Conservation (phyloP, 2,797 vertebrate genomes). For the Pantherophis alleghaniensis region DNA sequence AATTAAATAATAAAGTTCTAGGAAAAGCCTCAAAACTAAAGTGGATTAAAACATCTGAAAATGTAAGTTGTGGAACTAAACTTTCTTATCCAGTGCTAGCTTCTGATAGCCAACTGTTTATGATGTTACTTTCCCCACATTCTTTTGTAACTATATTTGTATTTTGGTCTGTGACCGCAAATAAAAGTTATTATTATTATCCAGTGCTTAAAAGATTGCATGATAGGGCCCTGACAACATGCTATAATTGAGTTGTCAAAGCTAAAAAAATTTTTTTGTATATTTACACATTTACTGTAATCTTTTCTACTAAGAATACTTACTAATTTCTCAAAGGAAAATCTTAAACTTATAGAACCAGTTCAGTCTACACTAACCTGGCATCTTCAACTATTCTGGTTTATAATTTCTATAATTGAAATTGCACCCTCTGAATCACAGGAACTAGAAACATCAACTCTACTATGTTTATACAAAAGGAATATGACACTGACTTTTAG, state of each 20-base stretch:
- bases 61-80: background rate
- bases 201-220: background rate
- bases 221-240: background rate
- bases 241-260: background rate
- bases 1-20: background rate
- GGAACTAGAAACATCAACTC: background rate
- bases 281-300: background rate
- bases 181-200: background rate
- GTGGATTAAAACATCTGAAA: background rate
- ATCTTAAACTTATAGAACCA: background rate
- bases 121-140: too few relatives aligned
- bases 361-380: background rate
- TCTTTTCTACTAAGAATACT: background rate
- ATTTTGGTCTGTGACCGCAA: too few relatives aligned
- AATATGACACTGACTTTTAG: background rate
- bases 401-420: background rate
- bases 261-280: background rate
- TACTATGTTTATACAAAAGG: background rate
- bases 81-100: background rate
- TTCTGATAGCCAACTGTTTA: too few relatives aligned
- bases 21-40: background rate
- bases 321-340: background rate
- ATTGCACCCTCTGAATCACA: background rate
- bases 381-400: background rate
- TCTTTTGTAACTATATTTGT: too few relatives aligned